phyloP scores from a whole-genome alignment of 2,113 vertebrate genomes.

The sheep (Ovis aries) region ARS-UI_Ramb_v3.0 NC_056054.1:33756501-33757000 shows the following conservation, averaged over 20 bases:
- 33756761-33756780: background rate
- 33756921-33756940: background rate
- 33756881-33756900: background rate
- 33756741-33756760: background rate
- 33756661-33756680: background rate
- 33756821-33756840: background rate
- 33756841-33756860: background rate
- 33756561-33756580: background rate
- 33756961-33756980: background rate
- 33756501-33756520: background rate
- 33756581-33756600: background rate
- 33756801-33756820: background rate
- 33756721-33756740: background rate
- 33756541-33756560: background rate
- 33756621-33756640: background rate
- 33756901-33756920: background rate
- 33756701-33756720: background rate
- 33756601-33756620: background rate
- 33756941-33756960: background rate
- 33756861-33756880: background rate
- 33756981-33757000: background rate
- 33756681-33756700: background rate
- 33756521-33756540: background rate
- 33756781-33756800: background rate
- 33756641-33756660: background rate